A percentile compares a stretch with the other conserved stretches of the same genome.
These are phyloP conservation scores for Temnothorax longispinosus DNA, from an alignment of 1,140 invertebrate genomes.

Conservation along the genomic window DNA sequence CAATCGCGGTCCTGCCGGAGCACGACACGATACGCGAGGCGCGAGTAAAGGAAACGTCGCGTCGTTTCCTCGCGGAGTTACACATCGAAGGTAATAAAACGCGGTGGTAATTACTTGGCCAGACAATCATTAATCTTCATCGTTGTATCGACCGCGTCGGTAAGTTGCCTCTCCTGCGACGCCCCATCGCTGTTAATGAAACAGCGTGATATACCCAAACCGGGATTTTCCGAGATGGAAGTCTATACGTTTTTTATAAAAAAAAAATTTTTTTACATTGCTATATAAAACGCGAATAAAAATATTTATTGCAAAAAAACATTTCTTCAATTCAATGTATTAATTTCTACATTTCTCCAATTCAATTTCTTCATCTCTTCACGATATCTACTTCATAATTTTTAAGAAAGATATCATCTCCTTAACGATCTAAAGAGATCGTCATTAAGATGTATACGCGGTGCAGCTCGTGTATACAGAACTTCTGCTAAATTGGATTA, in stretches of 20 bases:
- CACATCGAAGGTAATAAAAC: conserved; percentile 55
- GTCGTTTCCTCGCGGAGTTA: conserved; percentile 10
- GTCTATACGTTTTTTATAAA: not conserved
- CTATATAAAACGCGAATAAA: not conserved
- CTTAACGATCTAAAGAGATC: not conserved
- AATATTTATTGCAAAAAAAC: not conserved
- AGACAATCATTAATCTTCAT: conserved; percentile 66
- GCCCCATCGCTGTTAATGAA: conserved; percentile 60
- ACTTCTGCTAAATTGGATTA: conserved; percentile 27
- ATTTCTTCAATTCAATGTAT: too few species aligned
- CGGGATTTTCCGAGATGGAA: conserved; percentile 15
- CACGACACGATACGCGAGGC: not conserved
- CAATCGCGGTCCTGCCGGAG: not conserved
- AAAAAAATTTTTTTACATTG: not conserved
- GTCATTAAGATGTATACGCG: not conserved
- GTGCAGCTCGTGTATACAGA: not conserved
- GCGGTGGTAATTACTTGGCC: conserved; percentile 49
- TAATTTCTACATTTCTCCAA: too few species aligned
- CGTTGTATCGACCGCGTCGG: conserved; percentile 55
- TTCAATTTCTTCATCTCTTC: too few species aligned
- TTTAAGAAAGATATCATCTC: not conserved
- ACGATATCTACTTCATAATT: not conserved
- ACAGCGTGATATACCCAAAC: conserved; percentile 16
- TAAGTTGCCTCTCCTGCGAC: conserved; percentile 36
- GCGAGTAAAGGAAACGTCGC: not conserved